Base-by-base conservation (phyloP, 2,888 invertebrate species). In the Monopis laevigella region DNA sequence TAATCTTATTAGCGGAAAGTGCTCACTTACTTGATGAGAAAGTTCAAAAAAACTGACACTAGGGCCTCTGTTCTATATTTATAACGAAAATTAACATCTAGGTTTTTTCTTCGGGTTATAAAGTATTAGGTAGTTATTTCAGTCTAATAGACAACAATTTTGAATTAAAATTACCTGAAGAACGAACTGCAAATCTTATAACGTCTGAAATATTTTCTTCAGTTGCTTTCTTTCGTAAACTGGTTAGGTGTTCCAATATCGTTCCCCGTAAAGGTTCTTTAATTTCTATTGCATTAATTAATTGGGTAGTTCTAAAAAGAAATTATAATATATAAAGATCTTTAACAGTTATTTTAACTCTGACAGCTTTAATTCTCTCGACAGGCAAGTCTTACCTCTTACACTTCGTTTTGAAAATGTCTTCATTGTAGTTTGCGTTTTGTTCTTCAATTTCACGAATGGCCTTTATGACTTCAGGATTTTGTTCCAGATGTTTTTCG, bases 141-240 rank as follows among this genome's bases (percentile, higher is more conserved):
- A n/a, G n/a, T n/a, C n/a, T n/a, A n/a, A n/a, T n/a, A n/a, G n/a
- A n/a, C n/a, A n/a, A n/a, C n/a, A n/a, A n/a, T n/a, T n/a, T n/a
- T 5, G 24, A 7, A 21, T 21, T 21, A 3, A 26, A 11, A 5
- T 18, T 55, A 78, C 80, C 80, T 48, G 82, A 77, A 2, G 91
- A 89, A 52, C 89, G 71, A 1, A 90, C 87, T 1, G 90, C 89
- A 61, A 86, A 87, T 32, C 74, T 71, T 41, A 69, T 47, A 35
- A 70, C 40, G 24, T 46, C 62, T 0, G 59, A 66, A 49, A 18
- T 62, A 60, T 34, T 61, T 34, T 63, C 55, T n/a, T 63, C 58
- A 1, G 41, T 40, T 30, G 59, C 59, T 47, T 62, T 60, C 13
- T 46, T 50, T 42, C 67, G 54, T 21, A 75, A 48, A 7, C 65